Evolutionary conservation across 1,140 invertebrate species (phyloP).

Genomic region (Diprion similis): DNA sequence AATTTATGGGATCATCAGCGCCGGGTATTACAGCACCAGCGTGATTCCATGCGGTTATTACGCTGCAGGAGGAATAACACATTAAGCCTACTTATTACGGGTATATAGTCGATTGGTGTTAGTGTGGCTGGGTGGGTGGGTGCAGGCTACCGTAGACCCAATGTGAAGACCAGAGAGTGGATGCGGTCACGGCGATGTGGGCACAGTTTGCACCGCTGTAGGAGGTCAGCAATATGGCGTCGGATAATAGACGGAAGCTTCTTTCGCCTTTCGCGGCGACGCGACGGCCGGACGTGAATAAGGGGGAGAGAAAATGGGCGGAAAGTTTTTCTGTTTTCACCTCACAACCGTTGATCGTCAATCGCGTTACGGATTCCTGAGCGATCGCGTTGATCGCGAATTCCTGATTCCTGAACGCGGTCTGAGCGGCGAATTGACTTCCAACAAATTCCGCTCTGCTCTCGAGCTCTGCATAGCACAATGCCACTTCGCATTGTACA

Average conservation of each 20-base stretch:
- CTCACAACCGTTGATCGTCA: background rate
- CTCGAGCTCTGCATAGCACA: background rate
- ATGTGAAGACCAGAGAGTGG: background rate
- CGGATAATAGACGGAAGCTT: constrained; percentile 7
- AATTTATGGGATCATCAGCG: background rate
- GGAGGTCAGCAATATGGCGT: background rate
- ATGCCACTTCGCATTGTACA: background rate
- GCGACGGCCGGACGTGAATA: background rate
- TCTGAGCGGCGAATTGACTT: too few relatives aligned
- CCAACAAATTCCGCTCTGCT: background rate
- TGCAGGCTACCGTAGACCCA: background rate
- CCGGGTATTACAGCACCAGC: background rate
- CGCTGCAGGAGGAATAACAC: too few relatives aligned
- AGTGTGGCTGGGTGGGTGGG: too few relatives aligned
- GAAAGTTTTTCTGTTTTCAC: background rate
- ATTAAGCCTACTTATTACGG: too few relatives aligned
- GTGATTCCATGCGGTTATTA: too few relatives aligned
- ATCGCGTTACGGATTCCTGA: too few relatives aligned
- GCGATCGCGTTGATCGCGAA: too few relatives aligned
- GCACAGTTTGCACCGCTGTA: background rate
- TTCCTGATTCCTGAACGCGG: too few relatives aligned
- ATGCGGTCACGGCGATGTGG: background rate
- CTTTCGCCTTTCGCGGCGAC: background rate
- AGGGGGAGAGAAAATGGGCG: background rate
- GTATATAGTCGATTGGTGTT: too few relatives aligned